phyloP scores from a whole-genome alignment of 2,888 invertebrate genomes.

The Oxytorus armatus region DNA sequence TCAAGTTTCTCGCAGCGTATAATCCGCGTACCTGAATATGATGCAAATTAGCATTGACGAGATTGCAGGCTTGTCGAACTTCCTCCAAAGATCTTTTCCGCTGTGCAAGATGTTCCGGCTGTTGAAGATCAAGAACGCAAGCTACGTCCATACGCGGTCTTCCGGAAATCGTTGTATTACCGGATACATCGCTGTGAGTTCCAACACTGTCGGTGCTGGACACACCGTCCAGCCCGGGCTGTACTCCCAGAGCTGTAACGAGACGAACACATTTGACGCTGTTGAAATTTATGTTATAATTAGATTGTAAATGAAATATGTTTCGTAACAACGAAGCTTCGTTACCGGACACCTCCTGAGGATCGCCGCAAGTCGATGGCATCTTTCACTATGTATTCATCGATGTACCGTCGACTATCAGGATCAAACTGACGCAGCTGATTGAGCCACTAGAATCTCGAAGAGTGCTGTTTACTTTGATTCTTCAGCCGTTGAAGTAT shows the following conservation, averaged over 20 bases:
- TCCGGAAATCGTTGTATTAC: conserved; percentile 84
- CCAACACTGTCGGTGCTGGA: conserved; percentile 87
- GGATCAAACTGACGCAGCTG: neutral
- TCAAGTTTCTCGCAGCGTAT: no score
- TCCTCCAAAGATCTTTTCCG: conserved; percentile 94
- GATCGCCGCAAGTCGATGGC: conserved; percentile 80
- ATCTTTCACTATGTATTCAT: conserved; percentile 69
- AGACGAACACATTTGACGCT: neutral
- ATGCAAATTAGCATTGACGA: conserved; percentile 92
- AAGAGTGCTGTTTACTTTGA: conserved; percentile 16
- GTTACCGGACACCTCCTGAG: conserved; percentile 78
- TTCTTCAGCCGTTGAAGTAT: conserved; percentile 26
- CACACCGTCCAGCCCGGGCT: conserved; percentile 76
- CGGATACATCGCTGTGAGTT: conserved; percentile 88
- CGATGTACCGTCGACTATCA: neutral
- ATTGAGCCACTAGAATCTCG: conserved; percentile 12
- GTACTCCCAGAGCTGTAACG: conserved; percentile 63
- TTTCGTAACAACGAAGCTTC: neutral
- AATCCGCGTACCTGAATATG: conserved; percentile 95
- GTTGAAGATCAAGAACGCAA: conserved; percentile 93
- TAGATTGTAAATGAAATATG: neutral
- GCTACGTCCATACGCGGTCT: conserved; percentile 94
- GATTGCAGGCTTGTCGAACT: conserved; percentile 91
- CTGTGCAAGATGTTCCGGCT: conserved; percentile 90
- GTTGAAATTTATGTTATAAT: no score